Conservation (phyloP, 1,140 invertebrate species). For the Saxidomus purpurata region DNA sequence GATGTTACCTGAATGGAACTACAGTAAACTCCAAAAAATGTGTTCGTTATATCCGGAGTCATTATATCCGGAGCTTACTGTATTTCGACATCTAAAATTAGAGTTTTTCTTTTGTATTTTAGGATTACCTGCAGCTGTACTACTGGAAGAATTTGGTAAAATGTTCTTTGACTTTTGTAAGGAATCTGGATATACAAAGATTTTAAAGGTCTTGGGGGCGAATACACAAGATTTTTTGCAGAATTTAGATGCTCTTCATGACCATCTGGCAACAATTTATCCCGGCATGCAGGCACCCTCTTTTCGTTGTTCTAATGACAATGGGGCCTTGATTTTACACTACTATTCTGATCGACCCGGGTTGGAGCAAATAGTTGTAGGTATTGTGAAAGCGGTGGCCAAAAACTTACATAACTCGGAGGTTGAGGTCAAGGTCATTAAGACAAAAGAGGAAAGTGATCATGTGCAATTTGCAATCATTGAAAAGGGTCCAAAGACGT, state of each 20-base stretch:
- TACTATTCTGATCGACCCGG: conserved; percentile 86
- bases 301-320: conserved; percentile 87
- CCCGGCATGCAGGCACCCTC: conserved; percentile 86
- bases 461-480: conserved; percentile 97
- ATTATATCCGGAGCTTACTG: no score
- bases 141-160: conserved; percentile 96
- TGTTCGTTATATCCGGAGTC: no score
- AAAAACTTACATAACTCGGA: conserved; percentile 96
- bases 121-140: conserved; percentile 96
- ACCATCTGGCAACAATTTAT: conserved; percentile 86
- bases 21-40: no score
- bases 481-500: conserved; percentile 90
- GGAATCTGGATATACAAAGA: conserved; percentile 85
- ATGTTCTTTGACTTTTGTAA: conserved; percentile 88
- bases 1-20: no score
- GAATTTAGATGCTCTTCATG: conserved; percentile 85
- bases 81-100: no score
- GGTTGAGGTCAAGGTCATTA: conserved; percentile 94
- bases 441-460: conserved; percentile 93
- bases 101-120: no score
- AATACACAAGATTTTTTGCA: conserved; percentile 84
- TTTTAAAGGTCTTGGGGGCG: conserved; percentile 83
- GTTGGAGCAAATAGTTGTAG: conserved; percentile 83
- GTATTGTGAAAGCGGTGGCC: conserved; percentile 91
- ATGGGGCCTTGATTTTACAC: conserved; percentile 84